Evolutionary conservation across 1,140 invertebrate species (phyloP).

Genomic region (Lanistes nyassanus): DNA sequence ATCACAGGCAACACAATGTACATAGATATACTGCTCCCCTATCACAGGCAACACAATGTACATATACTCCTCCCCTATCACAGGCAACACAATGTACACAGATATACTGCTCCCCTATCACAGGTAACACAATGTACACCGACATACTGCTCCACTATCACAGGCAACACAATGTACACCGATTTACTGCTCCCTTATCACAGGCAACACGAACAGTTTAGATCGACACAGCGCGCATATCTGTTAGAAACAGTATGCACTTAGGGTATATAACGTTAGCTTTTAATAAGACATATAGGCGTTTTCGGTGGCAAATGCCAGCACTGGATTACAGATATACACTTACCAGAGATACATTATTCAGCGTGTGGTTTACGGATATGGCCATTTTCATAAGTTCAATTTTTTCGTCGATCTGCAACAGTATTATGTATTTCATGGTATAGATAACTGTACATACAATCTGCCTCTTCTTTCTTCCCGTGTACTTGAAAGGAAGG

Average conservation of each 20-base stretch:
- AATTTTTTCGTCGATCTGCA: constrained; percentile 45
- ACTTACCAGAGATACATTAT: constrained; percentile 47
- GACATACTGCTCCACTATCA: too few relatives aligned
- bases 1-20: too few relatives aligned
- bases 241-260: not conserved
- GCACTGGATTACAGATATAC: not conserved
- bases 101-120: too few relatives aligned
- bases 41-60: too few relatives aligned
- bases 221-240: not conserved
- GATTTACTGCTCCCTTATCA: not conserved
- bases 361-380: constrained; percentile 27
- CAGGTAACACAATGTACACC: too few relatives aligned
- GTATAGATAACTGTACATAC: not conserved
- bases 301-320: not conserved
- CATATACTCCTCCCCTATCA: too few relatives aligned
- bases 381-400: constrained; percentile 33
- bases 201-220: too few relatives aligned
- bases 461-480: not conserved
- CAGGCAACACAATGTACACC: not conserved
- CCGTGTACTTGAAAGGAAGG: not conserved
- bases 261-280: not conserved
- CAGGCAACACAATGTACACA: too few relatives aligned
- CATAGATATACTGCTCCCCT: too few relatives aligned
- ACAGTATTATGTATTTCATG: too few relatives aligned
- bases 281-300: not conserved